Conservation (phyloP, 2,888 invertebrate genomes). For the Scrobipalpa costella region DNA sequence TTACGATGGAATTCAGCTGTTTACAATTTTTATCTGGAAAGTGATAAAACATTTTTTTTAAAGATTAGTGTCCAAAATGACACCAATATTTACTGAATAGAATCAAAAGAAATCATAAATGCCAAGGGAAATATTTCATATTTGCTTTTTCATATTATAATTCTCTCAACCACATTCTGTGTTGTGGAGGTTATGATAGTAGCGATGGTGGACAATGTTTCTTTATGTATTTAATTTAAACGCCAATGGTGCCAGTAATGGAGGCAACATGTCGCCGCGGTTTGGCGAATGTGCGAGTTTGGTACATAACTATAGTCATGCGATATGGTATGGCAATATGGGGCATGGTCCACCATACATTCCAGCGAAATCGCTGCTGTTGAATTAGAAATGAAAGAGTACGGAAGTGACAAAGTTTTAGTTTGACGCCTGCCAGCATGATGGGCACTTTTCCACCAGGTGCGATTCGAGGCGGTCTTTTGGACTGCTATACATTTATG, state of each 20-base stretch:
- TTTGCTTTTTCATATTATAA: not conserved
- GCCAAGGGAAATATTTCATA: no score
- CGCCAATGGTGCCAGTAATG: slow-evolving; percentile 68
- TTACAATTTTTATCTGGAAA: no score
- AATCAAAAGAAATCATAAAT: no score
- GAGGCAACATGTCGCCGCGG: slow-evolving; percentile 74
- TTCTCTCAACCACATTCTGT: not conserved
- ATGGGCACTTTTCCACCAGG: no score
- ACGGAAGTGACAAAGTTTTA: not conserved
- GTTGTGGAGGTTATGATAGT: slow-evolving; percentile 1
- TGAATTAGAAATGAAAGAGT: not conserved
- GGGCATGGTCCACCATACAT: not conserved
- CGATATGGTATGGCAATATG: not conserved
- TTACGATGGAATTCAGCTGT: no score
- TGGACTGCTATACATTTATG: no score
- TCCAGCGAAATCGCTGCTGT: not conserved
- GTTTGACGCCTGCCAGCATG: no score
- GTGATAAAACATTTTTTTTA: no score
- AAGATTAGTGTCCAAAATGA: no score
- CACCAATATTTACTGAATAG: no score
- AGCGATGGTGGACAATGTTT: slow-evolving; percentile 57
- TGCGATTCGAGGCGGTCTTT: no score
- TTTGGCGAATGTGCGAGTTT: slow-evolving; percentile 64
- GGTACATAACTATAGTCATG: not conserved
- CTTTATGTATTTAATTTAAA: slow-evolving; percentile 78